phyloP scores from a whole-genome alignment of 2,888 invertebrate genomes.

The Pristionchus exspectatus region DNA sequence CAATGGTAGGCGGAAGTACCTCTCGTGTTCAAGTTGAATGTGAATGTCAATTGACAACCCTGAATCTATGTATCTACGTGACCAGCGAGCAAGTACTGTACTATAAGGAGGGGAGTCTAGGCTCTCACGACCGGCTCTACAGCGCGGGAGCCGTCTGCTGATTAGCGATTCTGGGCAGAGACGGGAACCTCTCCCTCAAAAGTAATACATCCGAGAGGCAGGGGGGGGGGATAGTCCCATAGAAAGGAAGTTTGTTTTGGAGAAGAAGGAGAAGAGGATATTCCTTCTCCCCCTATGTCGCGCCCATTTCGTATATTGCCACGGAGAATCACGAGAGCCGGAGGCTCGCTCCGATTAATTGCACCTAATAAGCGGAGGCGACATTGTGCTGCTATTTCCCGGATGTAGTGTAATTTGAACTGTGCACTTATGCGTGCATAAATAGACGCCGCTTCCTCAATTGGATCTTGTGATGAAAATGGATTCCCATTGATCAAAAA shows the following conservation, averaged over 20 bases:
- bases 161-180: neutral
- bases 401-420: neutral
- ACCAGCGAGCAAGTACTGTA: neutral
- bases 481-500: neutral
- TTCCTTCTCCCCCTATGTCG: constrained; percentile 2
- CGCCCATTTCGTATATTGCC: constrained; percentile 35
- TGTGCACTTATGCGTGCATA: neutral
- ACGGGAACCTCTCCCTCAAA: neutral
- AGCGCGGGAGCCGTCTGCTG: neutral
- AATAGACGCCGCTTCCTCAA: neutral
- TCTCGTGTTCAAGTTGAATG: neutral
- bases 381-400: neutral
- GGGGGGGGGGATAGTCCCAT: neutral
- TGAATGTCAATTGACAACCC: neutral
- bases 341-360: constrained; percentile 10
- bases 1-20: neutral
- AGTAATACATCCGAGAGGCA: constrained; percentile 29
- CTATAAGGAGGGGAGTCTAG: neutral
- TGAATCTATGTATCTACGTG: neutral
- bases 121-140: neutral
- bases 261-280: neutral
- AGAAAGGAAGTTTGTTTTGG: constrained; percentile 43
- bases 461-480: neutral
- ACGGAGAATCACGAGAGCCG: constrained; percentile 19
- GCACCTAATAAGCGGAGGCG: constrained; percentile 32